phyloP scores from a whole-genome alignment of 2,113 vertebrate genomes.

The Oxyura jamaicensis region DNA sequence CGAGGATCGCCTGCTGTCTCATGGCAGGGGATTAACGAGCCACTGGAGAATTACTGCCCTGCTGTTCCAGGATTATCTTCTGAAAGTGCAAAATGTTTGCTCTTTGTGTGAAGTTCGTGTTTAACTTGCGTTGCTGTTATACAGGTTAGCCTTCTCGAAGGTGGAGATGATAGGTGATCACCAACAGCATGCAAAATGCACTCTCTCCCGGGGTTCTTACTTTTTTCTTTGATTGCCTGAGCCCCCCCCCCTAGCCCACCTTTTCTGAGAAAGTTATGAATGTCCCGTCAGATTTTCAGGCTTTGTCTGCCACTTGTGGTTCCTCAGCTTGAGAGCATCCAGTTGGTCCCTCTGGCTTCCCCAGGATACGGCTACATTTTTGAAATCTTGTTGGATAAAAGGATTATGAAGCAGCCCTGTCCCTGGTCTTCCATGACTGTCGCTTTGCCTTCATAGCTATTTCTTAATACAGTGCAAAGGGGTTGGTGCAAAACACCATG shows the following conservation, averaged over 20 bases:
- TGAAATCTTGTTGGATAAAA: background rate
- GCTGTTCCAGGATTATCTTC: background rate
- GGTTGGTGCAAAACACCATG: background rate
- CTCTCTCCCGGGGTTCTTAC: background rate
- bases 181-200: background rate
- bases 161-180: background rate
- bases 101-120: background rate
- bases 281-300: background rate
- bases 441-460: background rate
- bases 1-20: background rate
- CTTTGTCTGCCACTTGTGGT: background rate
- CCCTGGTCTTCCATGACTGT: background rate
- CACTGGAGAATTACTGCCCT: background rate
- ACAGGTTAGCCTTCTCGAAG: background rate
- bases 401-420: background rate
- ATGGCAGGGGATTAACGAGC: background rate
- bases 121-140: background rate
- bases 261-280: background rate
- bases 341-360: background rate
- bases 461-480: background rate
- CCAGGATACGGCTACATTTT: background rate
- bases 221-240: background rate
- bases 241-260: background rate
- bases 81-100: background rate
- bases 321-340: background rate